Percentiles rank a stretch among this genome's conserved stretches.
Conservation (phyloP, 2,797 vertebrate genomes). For the Fratercula arctica region DNA sequence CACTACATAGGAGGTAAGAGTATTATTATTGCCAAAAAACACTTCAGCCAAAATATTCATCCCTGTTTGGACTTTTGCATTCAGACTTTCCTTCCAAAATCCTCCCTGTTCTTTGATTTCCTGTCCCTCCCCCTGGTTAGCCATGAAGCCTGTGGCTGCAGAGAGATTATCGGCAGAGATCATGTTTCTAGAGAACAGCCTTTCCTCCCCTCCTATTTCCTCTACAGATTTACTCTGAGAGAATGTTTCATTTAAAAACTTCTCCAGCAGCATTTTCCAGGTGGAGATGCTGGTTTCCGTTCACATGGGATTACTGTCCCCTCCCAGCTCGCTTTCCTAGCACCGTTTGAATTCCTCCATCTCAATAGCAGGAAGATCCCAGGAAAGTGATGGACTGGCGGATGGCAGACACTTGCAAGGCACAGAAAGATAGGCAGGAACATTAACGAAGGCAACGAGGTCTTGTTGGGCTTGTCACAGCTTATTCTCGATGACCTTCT, state of each 20-base stretch:
- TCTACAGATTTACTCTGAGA: neutral
- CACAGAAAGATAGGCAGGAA: neutral
- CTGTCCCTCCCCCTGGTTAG: neutral
- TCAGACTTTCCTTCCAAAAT: neutral
- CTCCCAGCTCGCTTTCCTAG: neutral
- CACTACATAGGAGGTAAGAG: neutral
- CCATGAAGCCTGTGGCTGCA: neutral
- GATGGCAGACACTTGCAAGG: neutral
- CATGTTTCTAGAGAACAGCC: neutral
- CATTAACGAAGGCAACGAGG: neutral
- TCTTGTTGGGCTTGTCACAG: neutral
- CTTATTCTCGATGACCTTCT: neutral
- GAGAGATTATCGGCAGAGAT: slow-evolving; percentile 36
- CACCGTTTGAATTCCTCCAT: neutral
- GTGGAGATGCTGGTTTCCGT: neutral
- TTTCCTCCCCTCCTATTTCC: slow-evolving; percentile 47
- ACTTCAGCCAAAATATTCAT: neutral
- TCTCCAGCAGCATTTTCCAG: slow-evolving; percentile 18
- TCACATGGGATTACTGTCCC: neutral
- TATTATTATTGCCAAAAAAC: neutral
- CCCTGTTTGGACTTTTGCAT: neutral
- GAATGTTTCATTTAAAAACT: neutral
- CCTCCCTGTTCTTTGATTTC: neutral
- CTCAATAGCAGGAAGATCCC: neutral
- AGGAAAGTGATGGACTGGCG: neutral